Evolutionary conservation across 2,888 invertebrate species (phyloP), one percentile per base, ranked within the genome.

Genomic region (Esperia sulphurella): DNA sequence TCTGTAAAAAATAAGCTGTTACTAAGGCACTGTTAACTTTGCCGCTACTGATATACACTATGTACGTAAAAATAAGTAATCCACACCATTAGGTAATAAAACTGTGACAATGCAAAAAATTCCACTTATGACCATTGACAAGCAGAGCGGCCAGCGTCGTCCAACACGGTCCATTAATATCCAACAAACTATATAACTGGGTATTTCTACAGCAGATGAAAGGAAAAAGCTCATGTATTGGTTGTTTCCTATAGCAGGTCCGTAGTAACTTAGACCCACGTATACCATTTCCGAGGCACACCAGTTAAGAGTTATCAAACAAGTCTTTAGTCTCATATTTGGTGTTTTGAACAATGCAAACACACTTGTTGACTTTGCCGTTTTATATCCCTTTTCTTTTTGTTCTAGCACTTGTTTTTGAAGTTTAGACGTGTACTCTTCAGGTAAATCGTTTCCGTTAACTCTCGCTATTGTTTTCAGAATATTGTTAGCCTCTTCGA

Each of bases 281-380:
- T 97, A 97, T 1, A 97, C 97, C 78, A 95, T 96, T 69, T 97
- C 96, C 63, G 96, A 97, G 43, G 97, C 96, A 74, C 97, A 97
- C 97, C 96, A 97, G 75, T 96, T 96, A 14, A 96, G 79, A 0
- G 96, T 96, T 46, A 97, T 96, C 46, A 97, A 83, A 57, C 93
- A 92, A 0, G 97, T 97, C 80, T 97, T 97, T 10, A 97, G 82
- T 41, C 97, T 90, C 94, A 97, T 96, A 73, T 97, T 97, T 1
- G 97, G 96, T 0, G 97, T 96, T 59, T 92, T 92, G 65, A 93
- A 95, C 10, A 96, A 81, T 42, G 93, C 92, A 43, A 91, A 87
- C 5, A 94, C 91, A 46, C 93, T 93, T 0, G 76, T 78, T 12
- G 76, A 61, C 61, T 84, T 82, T 0, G 73, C 63, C 43, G 79